Evolutionary conservation across 2,888 invertebrate genomes (phyloP).

Genomic region (Diachrysia chrysitis): DNA sequence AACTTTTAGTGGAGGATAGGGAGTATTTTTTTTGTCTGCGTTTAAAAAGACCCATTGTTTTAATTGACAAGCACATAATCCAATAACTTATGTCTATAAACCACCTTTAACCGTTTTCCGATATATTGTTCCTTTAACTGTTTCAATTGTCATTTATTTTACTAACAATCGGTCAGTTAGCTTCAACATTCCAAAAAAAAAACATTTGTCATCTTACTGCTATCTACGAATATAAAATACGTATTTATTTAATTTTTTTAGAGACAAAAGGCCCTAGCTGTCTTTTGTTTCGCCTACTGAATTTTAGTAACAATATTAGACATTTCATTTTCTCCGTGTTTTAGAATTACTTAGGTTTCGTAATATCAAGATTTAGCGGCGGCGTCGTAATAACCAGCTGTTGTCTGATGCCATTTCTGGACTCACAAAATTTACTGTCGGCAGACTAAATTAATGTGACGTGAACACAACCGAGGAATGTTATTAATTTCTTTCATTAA

Average conservation of each 20-base stretch:
- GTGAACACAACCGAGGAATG: conserved; percentile 49
- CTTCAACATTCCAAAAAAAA: not conserved
- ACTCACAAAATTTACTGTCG: conserved; percentile 49
- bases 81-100: not conserved
- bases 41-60: no score
- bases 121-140: not conserved
- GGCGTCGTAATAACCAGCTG: conserved; percentile 48
- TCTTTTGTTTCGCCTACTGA: not conserved
- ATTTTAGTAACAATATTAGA: not conserved
- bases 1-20: no score
- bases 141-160: not conserved
- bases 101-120: not conserved
- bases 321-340: conserved; percentile 21
- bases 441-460: conserved; percentile 48
- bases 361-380: conserved; percentile 38
- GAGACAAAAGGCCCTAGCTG: not conserved
- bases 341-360: conserved; percentile 20
- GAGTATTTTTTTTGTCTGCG: no score
- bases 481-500: conserved; percentile 31
- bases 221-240: not conserved
- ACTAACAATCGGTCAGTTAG: not conserved
- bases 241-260: not conserved
- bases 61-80: not conserved
- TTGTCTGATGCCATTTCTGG: conserved; percentile 53
- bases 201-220: not conserved